Base-by-base conservation (phyloP, 2,113 vertebrate genomes). In the Prunella himalayana region DNA sequence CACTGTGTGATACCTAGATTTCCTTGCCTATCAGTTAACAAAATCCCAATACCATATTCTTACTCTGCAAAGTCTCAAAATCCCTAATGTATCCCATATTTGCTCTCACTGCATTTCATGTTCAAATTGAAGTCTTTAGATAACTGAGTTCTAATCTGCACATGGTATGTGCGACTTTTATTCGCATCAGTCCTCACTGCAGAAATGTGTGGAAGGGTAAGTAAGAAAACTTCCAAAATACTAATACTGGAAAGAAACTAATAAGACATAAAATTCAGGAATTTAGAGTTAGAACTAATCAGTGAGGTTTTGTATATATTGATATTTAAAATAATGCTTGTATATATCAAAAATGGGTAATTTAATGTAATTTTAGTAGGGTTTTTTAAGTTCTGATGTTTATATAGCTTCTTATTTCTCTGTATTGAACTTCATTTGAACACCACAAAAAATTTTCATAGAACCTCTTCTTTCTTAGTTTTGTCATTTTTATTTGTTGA, bases 1-100 rank as follows among this genome's bases (percentile, higher is more conserved):
- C 94, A 96, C 86, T 90, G 90, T 81, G 66, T 93, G 92, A 97
- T 94, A 95, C 83, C 93, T 93, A 78, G 86, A 97, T 95, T 95
- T 95, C 84, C 93, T 94, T 97, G 84, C 65, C 94, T 92, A 96
- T 92, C 89, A 95, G 94, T 93, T 95, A 97, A 90, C 86, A 96
- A 97, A 98, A 95, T 94, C 94, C 94, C 89, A 94, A 90, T 82
- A 90, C 92, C 33, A 85, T 80, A 96, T 97, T 85, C 84, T 96
- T 90, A 94, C 89, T 90, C 87, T 97, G 82, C 76, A 69, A 92
- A 77, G 69, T 95, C 93, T 97, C 92, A 92, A 85, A 97, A 97
- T 95, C 89, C 95, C 89, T 88, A 64, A 95, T 86, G 72, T 91
- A 96, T 95, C 87, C 95, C 56, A 39, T 88, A 72, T 95, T 96